phyloP scores from a whole-genome alignment of 2,797 vertebrate genomes.

The Pterois miles region DNA sequence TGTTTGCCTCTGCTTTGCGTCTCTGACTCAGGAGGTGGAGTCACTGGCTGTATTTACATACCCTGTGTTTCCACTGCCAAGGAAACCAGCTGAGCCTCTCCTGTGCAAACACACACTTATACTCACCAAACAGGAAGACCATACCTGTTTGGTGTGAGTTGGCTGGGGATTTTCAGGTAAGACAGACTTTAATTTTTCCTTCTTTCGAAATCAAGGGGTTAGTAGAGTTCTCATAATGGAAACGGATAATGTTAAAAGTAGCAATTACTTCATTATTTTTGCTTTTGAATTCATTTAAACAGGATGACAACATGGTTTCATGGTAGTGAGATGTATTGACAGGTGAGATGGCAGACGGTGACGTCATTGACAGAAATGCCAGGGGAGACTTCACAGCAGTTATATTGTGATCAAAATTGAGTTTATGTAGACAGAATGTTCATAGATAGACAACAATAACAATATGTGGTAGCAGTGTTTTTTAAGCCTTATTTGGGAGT shows the following conservation, averaged over 20 bases:
- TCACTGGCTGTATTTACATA: conserved; percentile 62
- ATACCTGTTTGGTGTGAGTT: conserved; percentile 50
- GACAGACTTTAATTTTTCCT: conserved; percentile 25
- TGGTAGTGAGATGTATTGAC: neutral
- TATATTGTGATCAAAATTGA: neutral
- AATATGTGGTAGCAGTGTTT: neutral
- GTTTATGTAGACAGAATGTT: neutral
- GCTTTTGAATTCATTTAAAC: neutral
- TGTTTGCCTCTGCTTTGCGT: conserved; percentile 30
- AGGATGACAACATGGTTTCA: neutral
- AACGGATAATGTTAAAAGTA: neutral
- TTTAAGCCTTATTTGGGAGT: neutral
- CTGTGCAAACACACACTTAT: conserved; percentile 58
- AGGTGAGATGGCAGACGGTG: conserved; percentile 24
- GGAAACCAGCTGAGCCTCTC: conserved; percentile 79
- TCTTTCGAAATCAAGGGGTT: neutral
- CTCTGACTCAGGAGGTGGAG: conserved; percentile 60
- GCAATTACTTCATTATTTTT: neutral
- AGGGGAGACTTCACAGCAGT: neutral
- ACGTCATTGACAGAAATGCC: conserved; percentile 10
- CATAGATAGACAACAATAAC: too few relatives aligned
- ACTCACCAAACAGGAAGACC: conserved; percentile 77
- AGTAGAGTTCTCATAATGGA: neutral
- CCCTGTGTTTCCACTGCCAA: conserved; percentile 64
- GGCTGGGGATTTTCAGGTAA: conserved; percentile 67